Evolutionary conservation across 1,140 invertebrate genomes (phyloP).

Genomic region (Meloidogyne floridensis): DNA sequence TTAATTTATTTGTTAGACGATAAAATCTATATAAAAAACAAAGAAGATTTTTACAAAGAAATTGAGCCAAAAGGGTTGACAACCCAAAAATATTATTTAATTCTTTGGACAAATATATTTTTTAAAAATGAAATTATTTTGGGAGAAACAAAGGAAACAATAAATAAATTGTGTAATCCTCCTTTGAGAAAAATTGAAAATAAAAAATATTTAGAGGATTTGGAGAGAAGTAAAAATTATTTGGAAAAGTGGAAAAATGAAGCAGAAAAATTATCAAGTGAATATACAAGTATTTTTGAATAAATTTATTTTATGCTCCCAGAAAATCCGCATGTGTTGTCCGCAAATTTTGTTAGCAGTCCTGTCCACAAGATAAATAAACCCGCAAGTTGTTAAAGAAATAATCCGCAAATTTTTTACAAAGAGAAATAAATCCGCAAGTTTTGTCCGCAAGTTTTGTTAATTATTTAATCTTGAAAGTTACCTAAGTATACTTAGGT

Average conservation of each 20-base stretch:
- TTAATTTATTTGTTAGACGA: not conserved
- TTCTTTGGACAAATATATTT: not conserved
- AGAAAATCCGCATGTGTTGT: no score
- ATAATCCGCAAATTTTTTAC: no score
- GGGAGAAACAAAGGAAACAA: not conserved
- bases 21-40: conserved; percentile 1
- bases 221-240: not conserved
- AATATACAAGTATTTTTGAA: not conserved
- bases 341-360: no score
- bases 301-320: no score
- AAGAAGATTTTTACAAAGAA: not conserved
- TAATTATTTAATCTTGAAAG: no score
- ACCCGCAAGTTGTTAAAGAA: no score
- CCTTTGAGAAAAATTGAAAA: not conserved
- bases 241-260: not conserved
- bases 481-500: no score
- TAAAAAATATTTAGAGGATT: not conserved
- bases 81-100: not conserved
- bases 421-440: no score
- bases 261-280: not conserved
- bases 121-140: conserved; percentile 7
- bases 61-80: not conserved
- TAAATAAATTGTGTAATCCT: not conserved
- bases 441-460: no score
- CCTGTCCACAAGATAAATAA: no score